A percentile compares a stretch with the other conserved stretches of the same genome.
These are phyloP conservation scores for Streptopelia turtur DNA, from an alignment of 2,797 vertebrate genomes.

Conservation along the genomic window DNA sequence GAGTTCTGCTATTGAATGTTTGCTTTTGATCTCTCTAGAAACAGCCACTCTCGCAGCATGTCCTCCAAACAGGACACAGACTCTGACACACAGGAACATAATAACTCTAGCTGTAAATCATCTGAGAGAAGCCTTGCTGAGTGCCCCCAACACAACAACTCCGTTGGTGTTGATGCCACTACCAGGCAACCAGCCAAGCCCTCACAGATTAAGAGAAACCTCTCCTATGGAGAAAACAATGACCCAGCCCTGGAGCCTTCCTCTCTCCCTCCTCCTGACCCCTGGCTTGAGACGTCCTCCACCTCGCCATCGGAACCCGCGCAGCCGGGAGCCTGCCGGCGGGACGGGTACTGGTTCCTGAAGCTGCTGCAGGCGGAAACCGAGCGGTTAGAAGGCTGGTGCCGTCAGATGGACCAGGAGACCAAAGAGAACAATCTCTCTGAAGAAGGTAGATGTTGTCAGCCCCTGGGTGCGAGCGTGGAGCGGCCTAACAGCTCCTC, in stretches of 20 bases:
- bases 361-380: conserved; percentile 97
- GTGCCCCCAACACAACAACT: conserved; percentile 87
- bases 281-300: conserved; percentile 92
- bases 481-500: not conserved
- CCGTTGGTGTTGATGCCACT: conserved; percentile 84
- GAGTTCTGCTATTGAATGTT: not conserved
- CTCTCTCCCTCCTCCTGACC: conserved; percentile 93
- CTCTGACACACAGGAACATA: conserved; percentile 90
- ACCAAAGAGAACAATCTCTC: conserved; percentile 97
- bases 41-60: conserved; percentile 93
- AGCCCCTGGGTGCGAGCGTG: not conserved
- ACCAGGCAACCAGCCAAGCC: conserved; percentile 83
- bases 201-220: conserved; percentile 89
- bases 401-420: conserved; percentile 98
- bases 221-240: conserved; percentile 95
- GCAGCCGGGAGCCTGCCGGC: conserved; percentile 83
- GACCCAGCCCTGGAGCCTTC: conserved; percentile 96
- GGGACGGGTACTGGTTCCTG: conserved; percentile 97
- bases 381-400: conserved; percentile 97
- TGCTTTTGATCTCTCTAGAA: conserved; percentile 76
- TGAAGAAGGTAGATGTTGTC: conserved; percentile 88
- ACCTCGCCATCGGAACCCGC: conserved; percentile 80
- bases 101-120: conserved; percentile 83
- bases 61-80: conserved; percentile 95
- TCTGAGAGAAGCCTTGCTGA: conserved; percentile 92